A percentile compares a stretch with the other conserved stretches of the same genome.
Conservation (phyloP, 2,113 vertebrate species). For the Pristiophorus japonicus region DNA sequence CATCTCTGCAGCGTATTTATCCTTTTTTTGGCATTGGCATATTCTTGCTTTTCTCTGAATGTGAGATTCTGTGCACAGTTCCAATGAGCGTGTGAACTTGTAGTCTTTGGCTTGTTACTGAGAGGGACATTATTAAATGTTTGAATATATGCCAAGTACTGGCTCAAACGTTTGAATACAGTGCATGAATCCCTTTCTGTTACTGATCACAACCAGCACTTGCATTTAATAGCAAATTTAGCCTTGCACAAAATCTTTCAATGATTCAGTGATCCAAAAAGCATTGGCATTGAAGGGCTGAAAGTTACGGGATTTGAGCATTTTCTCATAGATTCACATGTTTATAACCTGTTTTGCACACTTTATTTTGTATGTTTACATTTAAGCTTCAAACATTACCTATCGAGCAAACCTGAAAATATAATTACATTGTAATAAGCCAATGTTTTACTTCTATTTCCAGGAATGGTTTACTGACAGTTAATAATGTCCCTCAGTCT, state of each 20-base stretch:
- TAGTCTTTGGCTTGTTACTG: background rate
- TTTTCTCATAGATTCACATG: background rate
- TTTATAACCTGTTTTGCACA: background rate
- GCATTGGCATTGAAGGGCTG: background rate
- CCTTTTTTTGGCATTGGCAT: too few species aligned
- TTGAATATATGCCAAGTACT: background rate
- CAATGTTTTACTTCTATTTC: background rate
- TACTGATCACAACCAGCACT: background rate
- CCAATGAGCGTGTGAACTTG: background rate
- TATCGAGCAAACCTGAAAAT: background rate
- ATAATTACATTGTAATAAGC: background rate
- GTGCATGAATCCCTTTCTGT: background rate
- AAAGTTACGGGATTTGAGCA: background rate
- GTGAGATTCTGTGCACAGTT: background rate
- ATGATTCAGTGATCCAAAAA: background rate
- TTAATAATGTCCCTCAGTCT: background rate
- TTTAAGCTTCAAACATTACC: background rate
- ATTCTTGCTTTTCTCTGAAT: too few species aligned
- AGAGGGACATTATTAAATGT: background rate
- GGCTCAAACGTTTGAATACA: background rate
- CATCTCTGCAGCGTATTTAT: background rate
- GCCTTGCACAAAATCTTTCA: background rate
- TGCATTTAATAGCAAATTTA: background rate
- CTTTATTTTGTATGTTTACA: background rate
- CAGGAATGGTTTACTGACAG: background rate